A percentile compares a stretch with the other conserved stretches of the same genome.
Conservation (phyloP, 2,113 vertebrate species). For the Tapirus terrestris region DNA sequence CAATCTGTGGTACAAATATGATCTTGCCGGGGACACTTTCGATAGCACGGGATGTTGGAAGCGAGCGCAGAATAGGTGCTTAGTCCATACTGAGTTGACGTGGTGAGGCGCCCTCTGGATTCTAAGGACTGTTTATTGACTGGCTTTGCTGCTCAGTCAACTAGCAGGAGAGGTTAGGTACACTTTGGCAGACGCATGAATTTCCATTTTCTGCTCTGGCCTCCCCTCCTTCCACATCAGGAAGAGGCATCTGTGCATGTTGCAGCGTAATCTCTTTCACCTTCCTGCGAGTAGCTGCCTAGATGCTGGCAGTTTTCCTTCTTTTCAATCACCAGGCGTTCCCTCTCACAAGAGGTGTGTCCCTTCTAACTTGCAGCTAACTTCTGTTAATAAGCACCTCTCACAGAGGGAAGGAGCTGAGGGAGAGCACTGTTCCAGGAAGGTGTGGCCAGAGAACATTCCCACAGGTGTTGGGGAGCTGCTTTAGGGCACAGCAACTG, state of each 20-base stretch:
- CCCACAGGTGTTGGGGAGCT: not conserved
- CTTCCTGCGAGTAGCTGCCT: not conserved
- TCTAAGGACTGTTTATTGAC: not conserved
- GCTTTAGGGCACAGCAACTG: not conserved
- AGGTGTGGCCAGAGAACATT: not conserved
- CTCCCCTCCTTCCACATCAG: not conserved
- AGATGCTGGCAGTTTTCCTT: not conserved
- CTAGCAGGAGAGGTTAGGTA: not conserved
- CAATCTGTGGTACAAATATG: not conserved
- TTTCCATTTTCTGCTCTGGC: not conserved
- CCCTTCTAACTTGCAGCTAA: not conserved
- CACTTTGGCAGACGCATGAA: not conserved
- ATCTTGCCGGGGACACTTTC: not conserved
- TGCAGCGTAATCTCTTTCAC: not conserved
- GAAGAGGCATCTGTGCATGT: not conserved
- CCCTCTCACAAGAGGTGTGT: not conserved
- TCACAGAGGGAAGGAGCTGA: not conserved
- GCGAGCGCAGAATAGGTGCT: not conserved
- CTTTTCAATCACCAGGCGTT: not conserved
- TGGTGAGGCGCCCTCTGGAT: not conserved
- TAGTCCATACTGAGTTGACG: not conserved
- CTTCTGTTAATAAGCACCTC: not conserved
- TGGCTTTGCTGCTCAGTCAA: not conserved
- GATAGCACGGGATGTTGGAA: not conserved
- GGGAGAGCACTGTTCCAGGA: not conserved